Base-by-base conservation (phyloP, 2,888 invertebrate species). In the Lamproptera curius region DNA sequence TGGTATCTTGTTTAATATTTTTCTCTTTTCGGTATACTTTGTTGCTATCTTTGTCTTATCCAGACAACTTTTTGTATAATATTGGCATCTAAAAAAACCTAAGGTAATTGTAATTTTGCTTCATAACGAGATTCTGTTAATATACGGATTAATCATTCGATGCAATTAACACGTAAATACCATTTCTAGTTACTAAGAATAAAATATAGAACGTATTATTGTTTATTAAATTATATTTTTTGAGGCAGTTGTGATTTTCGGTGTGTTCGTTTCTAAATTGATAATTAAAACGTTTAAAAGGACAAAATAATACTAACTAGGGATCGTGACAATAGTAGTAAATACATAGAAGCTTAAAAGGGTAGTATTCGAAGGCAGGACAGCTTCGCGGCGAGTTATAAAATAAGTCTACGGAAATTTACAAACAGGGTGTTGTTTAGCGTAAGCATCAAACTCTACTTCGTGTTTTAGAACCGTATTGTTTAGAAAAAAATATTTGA, bases 311-410 rank as follows among this genome's bases (percentile, higher is more conserved):
- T 50, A 53, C 61, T 72, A 72, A 65, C 70, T 83, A 84, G 76
- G 74, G 71, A 82, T 77, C 64, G 76, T 76, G 86, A 86, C 86
- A 86, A 86, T 86, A 86, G 84, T 86, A 85, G 85, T 63, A 62
- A 70, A 65, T 80, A 79, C 72, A 70, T 82, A 82, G 81, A 75
- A 70, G 83, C 82, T 82, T 79, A 65, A 65, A n/a, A 60, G 48
- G 78, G 78, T 79, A 77, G 80, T 78, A 65, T 70, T 42, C 46
- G 61, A 72, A 69, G 67, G 71, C 72, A 75, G 13, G 70, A 78
- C 63, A 65, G 84, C 82, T 84, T 82, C 68, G 76, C 79, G 70
- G 65, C 63, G 64, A 65, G 63, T 57, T 50, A 56, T 10, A 58
- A 62, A 58, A 61, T 59, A 66, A 59, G 54, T 61, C 60, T 63